Conservation (phyloP, 2,797 vertebrate genomes). For the Parauchenoglanis punctatus region DNA sequence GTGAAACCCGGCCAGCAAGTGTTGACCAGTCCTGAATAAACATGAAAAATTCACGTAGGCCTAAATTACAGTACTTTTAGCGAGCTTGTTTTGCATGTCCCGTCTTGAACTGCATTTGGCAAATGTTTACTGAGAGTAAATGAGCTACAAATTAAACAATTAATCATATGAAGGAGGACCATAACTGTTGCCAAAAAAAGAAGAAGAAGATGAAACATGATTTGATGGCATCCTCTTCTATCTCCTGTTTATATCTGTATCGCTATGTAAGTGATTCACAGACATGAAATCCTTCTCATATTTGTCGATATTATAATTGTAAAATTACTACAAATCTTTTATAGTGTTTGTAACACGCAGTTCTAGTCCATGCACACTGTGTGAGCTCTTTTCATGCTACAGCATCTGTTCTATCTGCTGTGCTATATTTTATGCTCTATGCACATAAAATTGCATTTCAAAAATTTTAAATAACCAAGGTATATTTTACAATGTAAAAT, state of each 20-base stretch:
- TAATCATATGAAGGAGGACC: slow-evolving; percentile 42
- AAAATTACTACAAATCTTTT: not conserved
- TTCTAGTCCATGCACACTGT: not conserved
- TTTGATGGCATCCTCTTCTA: not conserved
- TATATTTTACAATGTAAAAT: not conserved
- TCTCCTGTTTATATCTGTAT: not conserved
- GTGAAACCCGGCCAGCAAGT: slow-evolving; percentile 13
- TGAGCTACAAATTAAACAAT: slow-evolving; percentile 8
- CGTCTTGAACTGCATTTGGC: slow-evolving; percentile 8
- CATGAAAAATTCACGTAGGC: not conserved
- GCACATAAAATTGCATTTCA: not conserved
- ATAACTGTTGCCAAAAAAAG: slow-evolving; percentile 49
- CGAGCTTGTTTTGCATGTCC: not conserved
- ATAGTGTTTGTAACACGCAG: not conserved
- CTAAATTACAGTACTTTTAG: not conserved
- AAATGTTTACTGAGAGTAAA: slow-evolving; percentile 8
- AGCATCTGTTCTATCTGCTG: not conserved
- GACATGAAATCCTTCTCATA: not conserved
- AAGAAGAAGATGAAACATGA: not conserved
- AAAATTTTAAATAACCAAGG: not conserved
- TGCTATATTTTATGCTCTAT: not conserved
- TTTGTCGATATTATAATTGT: not conserved
- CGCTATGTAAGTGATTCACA: slow-evolving; percentile 32
- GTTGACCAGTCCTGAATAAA: not conserved
- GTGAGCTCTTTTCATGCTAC: not conserved